Conservation (phyloP, 2,888 invertebrate species). For the Troides helena region DNA sequence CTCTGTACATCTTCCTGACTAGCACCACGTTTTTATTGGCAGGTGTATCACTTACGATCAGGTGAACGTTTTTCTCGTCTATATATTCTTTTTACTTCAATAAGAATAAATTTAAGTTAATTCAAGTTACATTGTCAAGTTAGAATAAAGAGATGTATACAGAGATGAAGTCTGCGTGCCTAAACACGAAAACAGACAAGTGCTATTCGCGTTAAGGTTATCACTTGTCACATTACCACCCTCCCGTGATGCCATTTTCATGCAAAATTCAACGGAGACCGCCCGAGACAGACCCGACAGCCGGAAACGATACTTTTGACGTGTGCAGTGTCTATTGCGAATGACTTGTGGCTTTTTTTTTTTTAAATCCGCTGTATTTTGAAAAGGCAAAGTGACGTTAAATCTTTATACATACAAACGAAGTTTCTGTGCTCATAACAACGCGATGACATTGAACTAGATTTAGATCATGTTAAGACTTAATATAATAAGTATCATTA, state of each 20-base stretch:
- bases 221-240: conserved; percentile 75
- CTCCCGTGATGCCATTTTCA: conserved; percentile 60
- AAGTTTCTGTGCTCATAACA: too few relatives aligned
- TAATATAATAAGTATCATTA: too few relatives aligned
- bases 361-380: conserved; percentile 25
- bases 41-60: too few relatives aligned
- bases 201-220: conserved; percentile 47
- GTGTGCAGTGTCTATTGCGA: conserved; percentile 44
- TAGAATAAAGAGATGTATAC: too few relatives aligned
- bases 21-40: too few relatives aligned
- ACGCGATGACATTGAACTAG: too few relatives aligned
- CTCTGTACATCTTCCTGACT: too few relatives aligned
- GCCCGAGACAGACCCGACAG: conserved; percentile 67
- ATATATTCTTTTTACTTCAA: too few relatives aligned
- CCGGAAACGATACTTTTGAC: conserved; percentile 74
- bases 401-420: background rate
- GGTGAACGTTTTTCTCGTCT: too few relatives aligned
- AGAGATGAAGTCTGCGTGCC: conserved; percentile 1
- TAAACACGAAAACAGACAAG: conserved; percentile 19
- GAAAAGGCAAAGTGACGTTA: background rate
- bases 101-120: too few relatives aligned
- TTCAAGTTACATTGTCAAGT: too few relatives aligned
- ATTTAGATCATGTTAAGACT: too few relatives aligned
- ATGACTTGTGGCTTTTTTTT: conserved; percentile 28
- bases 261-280: conserved; percentile 69